phyloP scores from a whole-genome alignment of 2,797 vertebrate genomes.

The Coracias cyanogaster region DNA sequence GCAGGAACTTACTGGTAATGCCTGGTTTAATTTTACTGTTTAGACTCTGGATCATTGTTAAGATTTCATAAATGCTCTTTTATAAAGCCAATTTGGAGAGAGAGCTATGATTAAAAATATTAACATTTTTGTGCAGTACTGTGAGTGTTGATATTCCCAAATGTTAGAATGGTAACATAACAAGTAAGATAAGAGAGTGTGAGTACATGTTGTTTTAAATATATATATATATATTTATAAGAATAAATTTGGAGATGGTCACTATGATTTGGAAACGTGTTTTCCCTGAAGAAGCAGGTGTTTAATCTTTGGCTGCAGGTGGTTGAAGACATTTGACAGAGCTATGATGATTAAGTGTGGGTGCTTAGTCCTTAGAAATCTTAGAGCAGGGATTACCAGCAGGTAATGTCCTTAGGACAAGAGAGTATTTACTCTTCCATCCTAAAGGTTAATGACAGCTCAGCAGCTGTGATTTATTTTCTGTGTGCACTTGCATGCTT shows the following conservation, averaged over 20 bases:
- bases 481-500: neutral
- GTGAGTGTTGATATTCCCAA: neutral
- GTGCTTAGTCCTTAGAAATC: constrained; percentile 16
- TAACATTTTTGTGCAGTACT: neutral
- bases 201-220: neutral
- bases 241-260: neutral
- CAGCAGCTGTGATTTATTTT: constrained; percentile 19
- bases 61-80: neutral
- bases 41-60: neutral
- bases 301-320: constrained; percentile 28
- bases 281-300: constrained; percentile 12
- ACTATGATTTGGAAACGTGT: neutral
- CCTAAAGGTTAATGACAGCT: constrained; percentile 31
- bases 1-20: constrained; percentile 98
- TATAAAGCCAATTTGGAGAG: neutral
- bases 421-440: constrained; percentile 2
- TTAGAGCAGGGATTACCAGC: constrained; percentile 8
- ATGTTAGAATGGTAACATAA: neutral
- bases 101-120: neutral
- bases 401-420: constrained; percentile 24
- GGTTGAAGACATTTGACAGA: neutral
- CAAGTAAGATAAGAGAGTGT: neutral
- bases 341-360: neutral
- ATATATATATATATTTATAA: neutral
- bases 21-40: constrained; percentile 19